These are phyloP conservation scores for Adelges cooleyi DNA, from an alignment of 1,140 invertebrate genomes.

Conservation along the genomic window DNA sequence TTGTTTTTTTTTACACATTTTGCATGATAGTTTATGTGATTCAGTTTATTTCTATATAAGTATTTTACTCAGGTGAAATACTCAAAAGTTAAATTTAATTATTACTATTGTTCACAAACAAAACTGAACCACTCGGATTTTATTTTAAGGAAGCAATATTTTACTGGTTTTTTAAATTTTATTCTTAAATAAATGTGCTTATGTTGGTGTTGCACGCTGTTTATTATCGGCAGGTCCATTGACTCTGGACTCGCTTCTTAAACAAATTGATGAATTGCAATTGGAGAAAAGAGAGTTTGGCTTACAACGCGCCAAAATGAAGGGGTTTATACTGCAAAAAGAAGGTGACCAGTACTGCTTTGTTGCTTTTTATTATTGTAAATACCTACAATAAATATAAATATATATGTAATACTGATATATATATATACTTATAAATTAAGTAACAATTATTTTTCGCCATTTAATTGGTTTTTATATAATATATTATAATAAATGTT, in stretches of 20 bases:
- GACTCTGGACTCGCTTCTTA: constrained; percentile 27
- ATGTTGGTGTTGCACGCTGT: constrained; percentile 26
- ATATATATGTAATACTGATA: background rate
- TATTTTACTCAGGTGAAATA: background rate
- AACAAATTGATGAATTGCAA: constrained; percentile 41
- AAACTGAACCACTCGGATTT: background rate
- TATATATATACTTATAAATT: background rate
- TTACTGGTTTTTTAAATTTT: constrained; percentile 3
- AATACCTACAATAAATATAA: background rate
- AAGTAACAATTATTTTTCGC: too few relatives aligned
- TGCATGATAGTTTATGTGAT: background rate
- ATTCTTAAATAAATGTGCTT: constrained; percentile 9
- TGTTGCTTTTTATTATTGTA: constrained; percentile 28
- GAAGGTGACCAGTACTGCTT: constrained; percentile 52
- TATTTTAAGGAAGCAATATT: background rate
- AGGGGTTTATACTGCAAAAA: constrained; percentile 81
- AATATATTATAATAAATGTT: background rate
- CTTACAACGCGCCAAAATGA: constrained; percentile 75
- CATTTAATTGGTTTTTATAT: too few relatives aligned
- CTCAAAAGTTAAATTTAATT: too few relatives aligned
- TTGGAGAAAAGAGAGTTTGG: constrained; percentile 66
- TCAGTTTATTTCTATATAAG: background rate
- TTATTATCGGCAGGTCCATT: constrained; percentile 23
- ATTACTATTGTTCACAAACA: too few relatives aligned
- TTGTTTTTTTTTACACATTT: background rate